Percentiles rank a stretch among this genome's conserved stretches.
phyloP scores from a whole-genome alignment of 1,140 invertebrate species.

The Mamestra configurata region DNA sequence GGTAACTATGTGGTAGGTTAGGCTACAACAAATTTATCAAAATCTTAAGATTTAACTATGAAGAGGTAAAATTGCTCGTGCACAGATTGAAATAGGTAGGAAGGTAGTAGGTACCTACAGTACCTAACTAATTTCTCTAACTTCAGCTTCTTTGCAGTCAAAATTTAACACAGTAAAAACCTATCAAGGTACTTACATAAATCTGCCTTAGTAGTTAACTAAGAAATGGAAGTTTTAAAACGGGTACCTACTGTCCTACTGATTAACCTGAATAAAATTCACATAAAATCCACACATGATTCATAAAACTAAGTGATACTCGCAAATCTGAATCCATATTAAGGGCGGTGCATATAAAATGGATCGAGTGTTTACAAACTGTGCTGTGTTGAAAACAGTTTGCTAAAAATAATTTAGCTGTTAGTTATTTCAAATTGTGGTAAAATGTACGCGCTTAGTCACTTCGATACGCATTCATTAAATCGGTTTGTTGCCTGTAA shows the following conservation, averaged over 20 bases:
- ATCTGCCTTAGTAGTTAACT: not conserved
- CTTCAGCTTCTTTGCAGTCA: too few species aligned
- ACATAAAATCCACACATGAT: constrained; percentile 13
- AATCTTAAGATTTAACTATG: too few species aligned
- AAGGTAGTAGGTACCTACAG: too few species aligned
- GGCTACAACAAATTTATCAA: too few species aligned
- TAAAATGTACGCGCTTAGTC: not conserved
- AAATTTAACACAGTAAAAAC: too few species aligned
- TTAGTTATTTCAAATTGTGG: constrained; percentile 4
- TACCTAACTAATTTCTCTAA: too few species aligned
- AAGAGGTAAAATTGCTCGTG: too few species aligned
- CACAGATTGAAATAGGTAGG: too few species aligned
- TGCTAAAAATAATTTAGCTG: constrained; percentile 8
- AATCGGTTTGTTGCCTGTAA: constrained; percentile 10
- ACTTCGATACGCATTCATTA: constrained; percentile 2
- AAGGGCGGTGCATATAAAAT: constrained; percentile 9
- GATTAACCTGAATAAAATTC: constrained; percentile 4
- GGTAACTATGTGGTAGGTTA: too few species aligned
- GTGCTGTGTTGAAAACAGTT: constrained; percentile 15
- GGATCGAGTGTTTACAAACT: constrained; percentile 30
- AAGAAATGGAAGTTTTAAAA: not conserved
- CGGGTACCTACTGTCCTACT: not conserved
- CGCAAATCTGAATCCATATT: constrained; percentile 26
- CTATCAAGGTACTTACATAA: too few species aligned
- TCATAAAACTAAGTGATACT: not conserved